These are phyloP conservation scores for Poeciliopsis turrubarensis DNA, from an alignment of 2,113 vertebrate species.

Conservation along the genomic window DNA sequence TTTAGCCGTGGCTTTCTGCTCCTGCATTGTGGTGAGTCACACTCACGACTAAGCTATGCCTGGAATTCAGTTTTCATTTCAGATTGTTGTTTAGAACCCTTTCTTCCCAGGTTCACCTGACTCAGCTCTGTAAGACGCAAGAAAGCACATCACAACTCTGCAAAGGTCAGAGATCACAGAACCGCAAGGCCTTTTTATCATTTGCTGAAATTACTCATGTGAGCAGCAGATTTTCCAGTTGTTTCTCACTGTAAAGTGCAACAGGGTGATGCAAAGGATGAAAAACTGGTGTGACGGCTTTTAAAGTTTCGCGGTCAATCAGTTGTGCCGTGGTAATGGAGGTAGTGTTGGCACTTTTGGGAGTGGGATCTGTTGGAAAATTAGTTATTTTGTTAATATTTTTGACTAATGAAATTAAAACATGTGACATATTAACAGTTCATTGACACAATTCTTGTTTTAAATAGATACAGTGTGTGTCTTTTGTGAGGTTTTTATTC, in stretches of 20 bases:
- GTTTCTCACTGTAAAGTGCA: background rate
- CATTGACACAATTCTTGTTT: too few species aligned
- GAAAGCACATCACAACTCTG: conserved; percentile 16
- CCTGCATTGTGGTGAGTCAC: conserved; percentile 53
- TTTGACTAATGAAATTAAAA: too few species aligned
- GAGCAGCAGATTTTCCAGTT: background rate
- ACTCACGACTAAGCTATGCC: conserved; percentile 53
- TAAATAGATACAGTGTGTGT: too few species aligned
- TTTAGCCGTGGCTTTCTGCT: conserved; percentile 47
- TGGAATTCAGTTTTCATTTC: conserved; percentile 53
- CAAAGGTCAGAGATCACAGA: background rate
- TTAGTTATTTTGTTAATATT: background rate
- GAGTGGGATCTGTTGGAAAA: background rate
- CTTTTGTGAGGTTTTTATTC: background rate
- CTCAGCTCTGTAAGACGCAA: conserved; percentile 33
- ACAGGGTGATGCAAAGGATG: background rate
- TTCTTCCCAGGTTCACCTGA: conserved; percentile 39
- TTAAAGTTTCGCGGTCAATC: background rate
- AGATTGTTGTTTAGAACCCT: conserved; percentile 45
- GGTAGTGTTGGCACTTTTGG: background rate
- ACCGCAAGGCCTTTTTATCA: background rate
- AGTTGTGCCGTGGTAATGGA: background rate
- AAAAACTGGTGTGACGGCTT: background rate
- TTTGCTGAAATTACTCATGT: background rate
- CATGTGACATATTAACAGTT: too few species aligned